Conservation (phyloP, 2,888 invertebrate species). For the Cheilosia vernalis region DNA sequence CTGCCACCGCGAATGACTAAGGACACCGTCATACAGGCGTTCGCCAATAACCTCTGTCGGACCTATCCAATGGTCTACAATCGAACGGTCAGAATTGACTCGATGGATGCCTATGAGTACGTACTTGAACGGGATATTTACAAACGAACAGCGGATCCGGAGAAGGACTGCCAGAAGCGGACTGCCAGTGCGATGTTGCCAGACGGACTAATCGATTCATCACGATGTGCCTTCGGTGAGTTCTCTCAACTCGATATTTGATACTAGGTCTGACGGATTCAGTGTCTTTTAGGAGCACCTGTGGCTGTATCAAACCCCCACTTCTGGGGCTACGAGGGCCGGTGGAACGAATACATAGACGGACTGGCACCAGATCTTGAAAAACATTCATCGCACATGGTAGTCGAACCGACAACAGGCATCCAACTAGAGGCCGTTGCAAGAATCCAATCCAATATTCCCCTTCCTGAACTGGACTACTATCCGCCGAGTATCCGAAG, state of each 20-base stretch:
- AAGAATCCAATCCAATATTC: conserved; percentile 59
- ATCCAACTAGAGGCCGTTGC: conserved; percentile 83
- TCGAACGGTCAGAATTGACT: conserved; percentile 34
- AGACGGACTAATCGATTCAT: conserved; percentile 86
- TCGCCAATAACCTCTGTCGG: conserved; percentile 59
- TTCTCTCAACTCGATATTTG: background rate
- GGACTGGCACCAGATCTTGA: conserved; percentile 86
- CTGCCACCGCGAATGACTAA: conserved; percentile 59
- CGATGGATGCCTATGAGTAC: conserved; percentile 53
- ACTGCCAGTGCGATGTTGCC: conserved; percentile 83
- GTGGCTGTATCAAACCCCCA: conserved; percentile 89
- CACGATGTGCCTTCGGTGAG: conserved; percentile 87
- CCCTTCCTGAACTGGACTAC: conserved; percentile 77
- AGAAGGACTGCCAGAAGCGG: conserved; percentile 42
- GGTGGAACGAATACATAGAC: conserved; percentile 84
- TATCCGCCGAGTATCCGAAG: conserved; percentile 74
- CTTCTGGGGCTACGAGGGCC: conserved; percentile 84
- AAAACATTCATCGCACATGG: conserved; percentile 87
- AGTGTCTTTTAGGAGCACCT: conserved; percentile 85
- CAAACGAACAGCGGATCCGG: conserved; percentile 43
- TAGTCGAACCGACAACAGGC: conserved; percentile 88
- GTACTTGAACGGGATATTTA: conserved; percentile 45
- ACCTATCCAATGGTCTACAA: conserved; percentile 66
- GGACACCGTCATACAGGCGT: conserved; percentile 40
- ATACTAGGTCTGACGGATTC: background rate